Evolutionary conservation across 37 sponge, comb jelly and placozoan species (phyloP).

Genomic region (Aplysina aerophoba): DNA sequence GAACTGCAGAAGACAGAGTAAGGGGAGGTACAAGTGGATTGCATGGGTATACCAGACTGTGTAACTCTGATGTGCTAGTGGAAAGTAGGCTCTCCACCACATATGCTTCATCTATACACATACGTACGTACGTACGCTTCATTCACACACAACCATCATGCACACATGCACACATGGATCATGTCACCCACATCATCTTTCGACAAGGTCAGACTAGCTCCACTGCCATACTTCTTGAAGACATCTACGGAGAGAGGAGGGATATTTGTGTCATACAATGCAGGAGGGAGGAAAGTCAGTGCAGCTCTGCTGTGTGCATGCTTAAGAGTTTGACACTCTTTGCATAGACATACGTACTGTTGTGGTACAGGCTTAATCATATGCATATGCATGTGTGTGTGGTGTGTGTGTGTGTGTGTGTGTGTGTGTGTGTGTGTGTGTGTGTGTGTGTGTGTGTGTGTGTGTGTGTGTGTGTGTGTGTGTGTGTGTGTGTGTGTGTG

Average conservation of each 20-base stretch:
- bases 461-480: too few species aligned
- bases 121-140: background rate
- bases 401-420: background rate
- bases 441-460: too few species aligned
- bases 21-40: background rate
- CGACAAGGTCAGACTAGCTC: conserved; percentile 24
- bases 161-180: background rate
- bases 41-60: background rate
- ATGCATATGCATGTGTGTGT: too few species aligned
- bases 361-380: too few species aligned
- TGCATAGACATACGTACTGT: too few species aligned
- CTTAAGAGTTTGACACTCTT: too few species aligned
- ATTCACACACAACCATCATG: background rate
- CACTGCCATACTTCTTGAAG: conserved; percentile 46
- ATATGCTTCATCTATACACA: background rate
- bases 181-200: conserved; percentile 43
- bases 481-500: too few species aligned
- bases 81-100: too few species aligned
- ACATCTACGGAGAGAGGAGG: conserved; percentile 16
- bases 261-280: background rate
- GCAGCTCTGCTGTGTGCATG: too few species aligned
- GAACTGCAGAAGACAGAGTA: conserved; percentile 44
- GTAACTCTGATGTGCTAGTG: too few species aligned
- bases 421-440: too few species aligned
- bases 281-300: background rate